A percentile compares a stretch with the other conserved stretches of the same genome.
These are phyloP conservation scores for Pogonocichla stellata DNA, from an alignment of 2,113 vertebrate species.

Conservation along the genomic window DNA sequence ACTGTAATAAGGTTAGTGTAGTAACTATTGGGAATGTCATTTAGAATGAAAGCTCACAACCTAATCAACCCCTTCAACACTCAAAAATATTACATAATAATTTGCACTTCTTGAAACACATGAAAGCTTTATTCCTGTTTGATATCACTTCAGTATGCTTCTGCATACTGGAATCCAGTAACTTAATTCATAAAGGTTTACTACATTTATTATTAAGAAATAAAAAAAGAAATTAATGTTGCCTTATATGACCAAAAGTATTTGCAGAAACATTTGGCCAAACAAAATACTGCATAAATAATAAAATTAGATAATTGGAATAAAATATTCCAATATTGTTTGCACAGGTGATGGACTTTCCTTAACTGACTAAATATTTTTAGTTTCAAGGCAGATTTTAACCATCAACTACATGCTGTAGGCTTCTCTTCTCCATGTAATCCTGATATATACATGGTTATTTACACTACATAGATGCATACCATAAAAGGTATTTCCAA, in stretches of 20 bases:
- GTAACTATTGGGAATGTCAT: not conserved
- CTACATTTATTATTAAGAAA: not conserved
- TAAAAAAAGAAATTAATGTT: too few relatives aligned
- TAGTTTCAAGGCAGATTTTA: not conserved
- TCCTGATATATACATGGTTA: not conserved
- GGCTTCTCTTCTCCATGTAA: not conserved
- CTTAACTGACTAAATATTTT: not conserved
- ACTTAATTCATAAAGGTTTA: not conserved
- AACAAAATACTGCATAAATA: not conserved
- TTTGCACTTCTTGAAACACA: not conserved
- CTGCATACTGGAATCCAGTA: not conserved
- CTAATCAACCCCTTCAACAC: not conserved
- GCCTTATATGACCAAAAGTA: not conserved
- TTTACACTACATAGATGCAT: not conserved
- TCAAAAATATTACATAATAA: not conserved
- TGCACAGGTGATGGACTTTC: not conserved
- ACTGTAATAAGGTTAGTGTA: not conserved
- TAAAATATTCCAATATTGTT: not conserved
- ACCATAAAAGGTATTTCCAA: not conserved
- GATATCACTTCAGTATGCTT: not conserved
- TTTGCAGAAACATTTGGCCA: not conserved
- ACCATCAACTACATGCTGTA: rapidly evolving
- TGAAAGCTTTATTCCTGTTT: not conserved
- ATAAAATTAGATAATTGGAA: not conserved
- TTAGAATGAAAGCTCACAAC: not conserved